Percentiles rank a stretch among this genome's conserved stretches.
phyloP scores from a whole-genome alignment of 2,888 invertebrate species.

The Omphaloscelis lunosa region DNA sequence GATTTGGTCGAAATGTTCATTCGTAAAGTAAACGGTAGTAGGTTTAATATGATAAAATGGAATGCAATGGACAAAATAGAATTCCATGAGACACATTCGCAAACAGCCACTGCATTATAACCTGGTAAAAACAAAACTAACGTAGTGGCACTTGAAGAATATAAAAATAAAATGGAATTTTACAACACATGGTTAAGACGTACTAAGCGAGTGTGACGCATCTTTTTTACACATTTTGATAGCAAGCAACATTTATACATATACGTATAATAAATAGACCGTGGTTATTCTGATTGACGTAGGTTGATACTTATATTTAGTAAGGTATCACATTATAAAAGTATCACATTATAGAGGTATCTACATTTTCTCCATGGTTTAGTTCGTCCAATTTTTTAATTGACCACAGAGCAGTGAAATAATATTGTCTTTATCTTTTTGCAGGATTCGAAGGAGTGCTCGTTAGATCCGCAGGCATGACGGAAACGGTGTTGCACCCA shows the following conservation, averaged over 20 bases:
- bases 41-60: conserved; percentile 33
- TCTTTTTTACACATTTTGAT: conserved; percentile 44
- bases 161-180: conserved; percentile 58
- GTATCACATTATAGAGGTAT: not conserved
- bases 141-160: conserved; percentile 18
- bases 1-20: conserved; percentile 51
- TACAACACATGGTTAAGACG: conserved; percentile 49
- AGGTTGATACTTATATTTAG: not conserved
- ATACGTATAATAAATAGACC: too few relatives aligned
- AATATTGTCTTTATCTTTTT: conserved; percentile 69
- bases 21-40: conserved; percentile 45
- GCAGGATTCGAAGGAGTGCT: conserved; percentile 91
- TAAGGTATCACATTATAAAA: conserved; percentile 3
- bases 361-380: not conserved
- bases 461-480: conserved; percentile 93
- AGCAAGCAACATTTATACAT: conserved; percentile 3
- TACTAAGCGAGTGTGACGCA: conserved; percentile 60
- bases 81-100: conserved; percentile 18
- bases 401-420: not conserved
- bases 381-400: not conserved
- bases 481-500: conserved; percentile 95
- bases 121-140: conserved; percentile 25
- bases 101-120: not conserved
- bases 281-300: conserved; percentile 6
- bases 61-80: conserved; percentile 37